A percentile compares a stretch with the other conserved stretches of the same genome.
Evolutionary conservation across 53 echinoderm and acorn worm species (phyloP).

Genomic region (Luidia sarsii): DNA sequence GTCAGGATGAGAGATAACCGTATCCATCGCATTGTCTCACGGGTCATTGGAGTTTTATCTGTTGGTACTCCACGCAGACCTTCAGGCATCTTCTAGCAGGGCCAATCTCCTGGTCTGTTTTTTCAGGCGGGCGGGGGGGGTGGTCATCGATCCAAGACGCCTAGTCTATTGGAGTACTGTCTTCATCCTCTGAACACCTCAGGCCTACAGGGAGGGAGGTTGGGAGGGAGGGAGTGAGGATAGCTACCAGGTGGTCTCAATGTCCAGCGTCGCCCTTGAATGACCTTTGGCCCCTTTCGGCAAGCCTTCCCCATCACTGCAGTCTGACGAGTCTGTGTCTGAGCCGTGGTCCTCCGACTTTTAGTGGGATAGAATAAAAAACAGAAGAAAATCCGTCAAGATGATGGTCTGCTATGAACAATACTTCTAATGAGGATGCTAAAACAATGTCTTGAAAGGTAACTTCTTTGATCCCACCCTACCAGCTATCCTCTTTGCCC

Average conservation of each 20-base stretch:
- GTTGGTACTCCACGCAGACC: too few species aligned
- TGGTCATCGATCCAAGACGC: not conserved
- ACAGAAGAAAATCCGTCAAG: not conserved
- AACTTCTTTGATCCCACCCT: too few species aligned
- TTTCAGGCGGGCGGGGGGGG: not conserved
- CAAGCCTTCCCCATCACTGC: slow-evolving; percentile 67
- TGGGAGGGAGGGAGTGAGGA: not conserved
- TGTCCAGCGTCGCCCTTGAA: slow-evolving; percentile 28
- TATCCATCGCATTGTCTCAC: too few species aligned
- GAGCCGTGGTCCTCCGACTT: slow-evolving; percentile 71
- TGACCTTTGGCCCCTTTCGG: slow-evolving; percentile 34
- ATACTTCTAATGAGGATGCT: too few species aligned
- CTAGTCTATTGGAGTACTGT: slow-evolving; percentile 6
- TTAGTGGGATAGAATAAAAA: slow-evolving; percentile 1
- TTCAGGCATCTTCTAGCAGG: too few species aligned
- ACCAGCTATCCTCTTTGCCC: too few species aligned
- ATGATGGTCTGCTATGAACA: too few species aligned
- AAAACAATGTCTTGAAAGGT: too few species aligned
- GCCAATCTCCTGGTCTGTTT: too few species aligned
- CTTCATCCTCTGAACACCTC: not conserved
- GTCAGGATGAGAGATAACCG: too few species aligned
- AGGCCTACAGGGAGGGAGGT: not conserved
- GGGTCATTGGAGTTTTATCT: too few species aligned
- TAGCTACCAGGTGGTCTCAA: slow-evolving; percentile 50
- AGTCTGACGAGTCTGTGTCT: slow-evolving; percentile 77